A percentile compares a stretch with the other conserved stretches of the same genome.
These are phyloP conservation scores for Scleropages formosus DNA, from an alignment of 2,797 vertebrate species.

Conservation along the genomic window DNA sequence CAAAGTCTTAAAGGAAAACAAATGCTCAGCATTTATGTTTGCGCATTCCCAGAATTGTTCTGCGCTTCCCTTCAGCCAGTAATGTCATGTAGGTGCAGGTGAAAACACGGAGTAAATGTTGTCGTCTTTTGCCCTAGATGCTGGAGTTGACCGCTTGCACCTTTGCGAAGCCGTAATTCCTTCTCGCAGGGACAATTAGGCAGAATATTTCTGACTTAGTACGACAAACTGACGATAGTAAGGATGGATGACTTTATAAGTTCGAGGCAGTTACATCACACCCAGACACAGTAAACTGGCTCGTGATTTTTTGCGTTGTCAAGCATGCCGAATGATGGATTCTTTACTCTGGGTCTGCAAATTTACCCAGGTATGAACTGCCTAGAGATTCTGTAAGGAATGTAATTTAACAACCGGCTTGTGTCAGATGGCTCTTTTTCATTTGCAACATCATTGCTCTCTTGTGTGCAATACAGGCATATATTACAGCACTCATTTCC, in stretches of 20 bases:
- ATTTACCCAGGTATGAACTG: slow-evolving; percentile 29
- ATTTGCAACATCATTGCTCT: slow-evolving; percentile 14
- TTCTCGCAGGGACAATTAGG: slow-evolving; percentile 34
- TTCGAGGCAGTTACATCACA: background rate
- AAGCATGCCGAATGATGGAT: background rate
- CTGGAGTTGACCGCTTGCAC: slow-evolving; percentile 24
- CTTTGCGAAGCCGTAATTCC: slow-evolving; percentile 26
- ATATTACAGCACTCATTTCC: slow-evolving; percentile 40
- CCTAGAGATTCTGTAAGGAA: background rate
- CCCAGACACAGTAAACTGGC: background rate
- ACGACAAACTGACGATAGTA: slow-evolving; percentile 36
- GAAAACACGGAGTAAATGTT: slow-evolving; percentile 32
- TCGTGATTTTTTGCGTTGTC: background rate
- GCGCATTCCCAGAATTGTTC: slow-evolving; percentile 4
- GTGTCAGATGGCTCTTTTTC: slow-evolving; percentile 19
- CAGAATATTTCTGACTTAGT: slow-evolving; percentile 35
- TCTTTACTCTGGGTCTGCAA: slow-evolving; percentile 1
- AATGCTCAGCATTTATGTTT: slow-evolving; percentile 24
- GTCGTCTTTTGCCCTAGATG: slow-evolving; percentile 19
- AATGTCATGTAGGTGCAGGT: slow-evolving; percentile 42
- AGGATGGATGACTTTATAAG: slow-evolving; percentile 23
- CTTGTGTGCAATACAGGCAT: slow-evolving; percentile 37
- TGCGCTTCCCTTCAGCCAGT: slow-evolving; percentile 26
- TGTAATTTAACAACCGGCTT: background rate
- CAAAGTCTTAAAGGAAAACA: slow-evolving; percentile 28